Conservation (phyloP, 2,888 invertebrate genomes). For the Pteria penguin region DNA sequence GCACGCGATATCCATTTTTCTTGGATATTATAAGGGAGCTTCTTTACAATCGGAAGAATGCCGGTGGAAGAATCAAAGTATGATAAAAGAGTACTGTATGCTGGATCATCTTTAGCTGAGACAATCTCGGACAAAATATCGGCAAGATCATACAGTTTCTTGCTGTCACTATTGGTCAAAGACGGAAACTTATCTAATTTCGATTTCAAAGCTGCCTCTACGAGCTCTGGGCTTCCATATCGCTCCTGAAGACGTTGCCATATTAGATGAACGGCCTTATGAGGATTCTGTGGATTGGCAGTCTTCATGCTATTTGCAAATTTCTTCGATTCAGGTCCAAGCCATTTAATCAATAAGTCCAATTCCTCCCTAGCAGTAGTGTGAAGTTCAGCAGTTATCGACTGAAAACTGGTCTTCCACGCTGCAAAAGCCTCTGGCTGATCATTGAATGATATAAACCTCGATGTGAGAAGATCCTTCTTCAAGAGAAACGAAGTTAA, state of each 20-base stretch:
- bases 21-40: conserved; percentile 1
- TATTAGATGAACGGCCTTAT: conserved; percentile 16
- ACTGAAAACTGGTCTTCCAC: conserved; percentile 37
- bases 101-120: conserved; percentile 6
- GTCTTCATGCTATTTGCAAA: conserved; percentile 36
- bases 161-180: conserved; percentile 11
- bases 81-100: background rate
- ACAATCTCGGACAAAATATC: conserved; percentile 6
- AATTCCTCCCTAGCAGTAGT: conserved; percentile 32
- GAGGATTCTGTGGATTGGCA: conserved; percentile 27
- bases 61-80: conserved; percentile 16
- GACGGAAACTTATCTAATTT: conserved; percentile 17
- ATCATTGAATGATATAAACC: conserved; percentile 36
- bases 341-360: conserved; percentile 37
- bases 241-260: conserved; percentile 37
- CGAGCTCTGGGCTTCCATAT: conserved; percentile 31
- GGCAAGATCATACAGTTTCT: conserved; percentile 2
- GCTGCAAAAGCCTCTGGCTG: conserved; percentile 22
- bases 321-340: conserved; percentile 30
- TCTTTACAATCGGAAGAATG: conserved; percentile 12
- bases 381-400: conserved; percentile 24
- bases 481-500: conserved; percentile 32
- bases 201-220: conserved; percentile 24
- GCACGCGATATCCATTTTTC: conserved; percentile 22
- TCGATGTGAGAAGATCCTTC: conserved; percentile 34